These are phyloP conservation scores for Amphimallon solstitiale DNA, from an alignment of 2,888 invertebrate genomes.

Conservation along the genomic window DNA sequence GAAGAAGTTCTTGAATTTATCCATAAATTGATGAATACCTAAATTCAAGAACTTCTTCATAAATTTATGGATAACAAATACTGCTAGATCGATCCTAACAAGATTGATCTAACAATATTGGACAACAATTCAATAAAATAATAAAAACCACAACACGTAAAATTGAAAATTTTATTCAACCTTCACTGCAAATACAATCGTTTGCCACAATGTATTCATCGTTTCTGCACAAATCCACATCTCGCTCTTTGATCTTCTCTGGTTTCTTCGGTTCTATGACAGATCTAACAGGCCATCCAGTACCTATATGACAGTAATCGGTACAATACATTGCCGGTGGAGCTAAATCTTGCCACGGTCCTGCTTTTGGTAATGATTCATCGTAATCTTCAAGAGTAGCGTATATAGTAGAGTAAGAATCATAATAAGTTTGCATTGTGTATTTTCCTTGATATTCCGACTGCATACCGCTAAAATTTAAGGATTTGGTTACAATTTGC, in stretches of 20 bases:
- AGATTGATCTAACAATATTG: no score
- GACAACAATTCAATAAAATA: no score
- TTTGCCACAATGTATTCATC: not conserved
- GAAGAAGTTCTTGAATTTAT: no score
- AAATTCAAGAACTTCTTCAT: no score
- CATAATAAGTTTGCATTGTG: constrained; percentile 53
- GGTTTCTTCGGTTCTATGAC: constrained; percentile 49
- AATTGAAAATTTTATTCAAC: not conserved
- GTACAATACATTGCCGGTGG: constrained; percentile 63
- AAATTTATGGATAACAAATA: no score
- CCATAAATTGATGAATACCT: no score
- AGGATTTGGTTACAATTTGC: constrained; percentile 2
- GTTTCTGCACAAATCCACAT: constrained; percentile 30
- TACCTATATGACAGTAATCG: constrained; percentile 62
- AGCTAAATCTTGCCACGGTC: constrained; percentile 58
- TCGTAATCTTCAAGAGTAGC: constrained; percentile 52
- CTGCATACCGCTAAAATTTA: constrained; percentile 56
- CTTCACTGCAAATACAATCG: not conserved
- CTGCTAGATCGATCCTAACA: no score
- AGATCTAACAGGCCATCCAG: constrained; percentile 59
- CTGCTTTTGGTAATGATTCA: constrained; percentile 52
- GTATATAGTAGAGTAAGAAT: constrained; percentile 54
- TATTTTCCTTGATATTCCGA: constrained; percentile 57
- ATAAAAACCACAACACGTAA: no score
- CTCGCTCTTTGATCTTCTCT: constrained; percentile 13